phyloP scores from a whole-genome alignment of 2,797 vertebrate genomes.

The Spondyliosoma cantharus region DNA sequence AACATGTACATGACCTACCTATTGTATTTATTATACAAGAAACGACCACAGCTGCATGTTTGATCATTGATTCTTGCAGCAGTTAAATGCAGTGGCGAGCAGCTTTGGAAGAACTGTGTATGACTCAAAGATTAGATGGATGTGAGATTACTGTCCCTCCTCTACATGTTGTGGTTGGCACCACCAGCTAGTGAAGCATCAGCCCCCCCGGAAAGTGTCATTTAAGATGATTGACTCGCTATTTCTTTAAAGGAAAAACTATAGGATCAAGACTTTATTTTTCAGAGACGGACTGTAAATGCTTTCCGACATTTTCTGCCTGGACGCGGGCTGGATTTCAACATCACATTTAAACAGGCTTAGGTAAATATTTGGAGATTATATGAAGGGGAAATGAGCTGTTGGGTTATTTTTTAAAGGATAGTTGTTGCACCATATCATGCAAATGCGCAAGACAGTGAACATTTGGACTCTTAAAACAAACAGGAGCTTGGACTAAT shows the following conservation, averaged over 20 bases:
- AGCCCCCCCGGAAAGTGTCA: neutral
- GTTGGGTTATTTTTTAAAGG: slow-evolving; percentile 48
- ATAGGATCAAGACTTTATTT: slow-evolving; percentile 24
- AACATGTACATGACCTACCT: neutral
- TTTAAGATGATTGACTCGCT: neutral
- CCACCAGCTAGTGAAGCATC: neutral
- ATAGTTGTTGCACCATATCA: slow-evolving; percentile 1
- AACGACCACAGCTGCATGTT: neutral
- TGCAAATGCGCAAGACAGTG: slow-evolving; percentile 29
- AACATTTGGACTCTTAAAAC: slow-evolving; percentile 6
- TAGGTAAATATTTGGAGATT: slow-evolving; percentile 54
- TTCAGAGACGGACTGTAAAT: neutral
- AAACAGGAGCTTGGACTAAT: slow-evolving; percentile 16
- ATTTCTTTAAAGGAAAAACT: slow-evolving; percentile 2
- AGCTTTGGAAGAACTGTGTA: neutral
- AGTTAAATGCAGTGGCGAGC: neutral
- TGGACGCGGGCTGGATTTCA: slow-evolving; percentile 22
- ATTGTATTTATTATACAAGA: neutral
- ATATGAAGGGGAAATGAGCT: slow-evolving; percentile 55
- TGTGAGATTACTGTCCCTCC: neutral
- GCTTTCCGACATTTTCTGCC: slow-evolving; percentile 17
- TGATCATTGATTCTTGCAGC: neutral
- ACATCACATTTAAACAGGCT: slow-evolving; percentile 16
- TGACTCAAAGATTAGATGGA: neutral
- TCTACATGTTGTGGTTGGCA: neutral